phyloP scores from a whole-genome alignment of 2,888 invertebrate species.

The Heteromurus nitidus region DNA sequence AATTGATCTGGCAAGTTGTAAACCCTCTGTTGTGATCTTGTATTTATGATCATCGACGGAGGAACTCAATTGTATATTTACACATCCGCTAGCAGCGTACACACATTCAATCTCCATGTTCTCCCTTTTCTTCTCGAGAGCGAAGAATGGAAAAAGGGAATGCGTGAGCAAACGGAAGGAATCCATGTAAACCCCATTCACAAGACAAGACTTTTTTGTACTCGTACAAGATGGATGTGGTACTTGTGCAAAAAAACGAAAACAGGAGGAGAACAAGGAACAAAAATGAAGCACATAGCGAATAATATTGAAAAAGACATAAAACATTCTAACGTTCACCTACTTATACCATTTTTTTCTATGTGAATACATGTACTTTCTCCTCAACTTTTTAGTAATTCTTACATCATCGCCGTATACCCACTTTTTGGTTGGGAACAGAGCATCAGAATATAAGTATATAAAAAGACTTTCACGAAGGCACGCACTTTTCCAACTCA shows the following conservation, averaged over 20 bases:
- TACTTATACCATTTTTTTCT: neutral
- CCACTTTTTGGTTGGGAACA: conserved; percentile 6
- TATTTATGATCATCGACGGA: conserved; percentile 35
- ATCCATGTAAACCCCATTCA: conserved; percentile 56
- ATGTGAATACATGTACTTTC: neutral
- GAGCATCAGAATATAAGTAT: neutral
- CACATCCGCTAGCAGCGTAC: neutral
- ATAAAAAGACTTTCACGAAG: neutral
- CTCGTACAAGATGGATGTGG: conserved; percentile 30
- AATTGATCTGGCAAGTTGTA: too few relatives aligned
- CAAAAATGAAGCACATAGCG: neutral
- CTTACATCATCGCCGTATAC: conserved; percentile 39
- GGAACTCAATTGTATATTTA: neutral
- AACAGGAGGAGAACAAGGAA: neutral
- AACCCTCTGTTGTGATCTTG: conserved; percentile 31
- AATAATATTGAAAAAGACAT: conserved; percentile 10
- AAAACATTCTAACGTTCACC: conserved; percentile 6
- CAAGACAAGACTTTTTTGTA: conserved; percentile 2
- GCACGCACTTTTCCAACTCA: conserved; percentile 27
- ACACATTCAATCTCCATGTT: neutral
- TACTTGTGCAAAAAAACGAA: too few relatives aligned
- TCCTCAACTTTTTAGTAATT: conserved; percentile 24
- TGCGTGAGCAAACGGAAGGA: conserved; percentile 54
- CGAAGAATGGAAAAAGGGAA: conserved; percentile 24
- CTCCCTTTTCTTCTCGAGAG: neutral